Base-by-base conservation (phyloP, 2,888 invertebrate genomes). In the Phengaris arion region DNA sequence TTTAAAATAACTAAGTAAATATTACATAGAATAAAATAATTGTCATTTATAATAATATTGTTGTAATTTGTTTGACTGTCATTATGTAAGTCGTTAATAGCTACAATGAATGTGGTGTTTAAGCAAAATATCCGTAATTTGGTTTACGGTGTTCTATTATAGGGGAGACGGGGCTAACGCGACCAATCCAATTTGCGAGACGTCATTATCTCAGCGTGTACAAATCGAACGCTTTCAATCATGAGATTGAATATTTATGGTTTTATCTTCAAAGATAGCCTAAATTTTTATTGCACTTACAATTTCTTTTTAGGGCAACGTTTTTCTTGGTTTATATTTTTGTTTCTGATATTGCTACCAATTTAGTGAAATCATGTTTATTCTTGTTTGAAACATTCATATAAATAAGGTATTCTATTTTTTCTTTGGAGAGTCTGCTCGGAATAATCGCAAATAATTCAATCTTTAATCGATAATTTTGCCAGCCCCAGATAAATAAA, bases 111-210 rank as follows among this genome's bases (percentile, higher is more conserved):
- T 64, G 64, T 35, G 64, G 64, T 64, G 64, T 64, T 64, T 64
- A 64, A 45, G 64, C 64, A 64, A 75, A 64, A 70, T 10, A 48
- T 70, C 70, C 15, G 13, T 74, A 57, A 74, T 74, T 45, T 46
- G 13, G 48, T 74, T 54, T 51, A 72, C 15, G 72, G 15, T 13
- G 68, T 5, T 48, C 48, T 48, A 35, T 35, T 35, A 15, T 48
- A 22, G 70, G 72, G 74, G 54, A 59, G 75, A 74, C 75, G 74
- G 74, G 75, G 73, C 81, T 86, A 87, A 89, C 87, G 82, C 84
- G 82, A 79, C 77, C 85, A 89, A 91, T 90, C 87, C 87, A 90
- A 92, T 91, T 91, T 90, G 81, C 77, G 78, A 77, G 72, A 72
- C 22, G 72, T 72, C 72, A 72, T 72, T 72, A 72, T 72, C 72